Percentiles rank a stretch among this genome's conserved stretches.
phyloP scores from a whole-genome alignment of 2,113 vertebrate genomes.

The Balaeniceps rex region DNA sequence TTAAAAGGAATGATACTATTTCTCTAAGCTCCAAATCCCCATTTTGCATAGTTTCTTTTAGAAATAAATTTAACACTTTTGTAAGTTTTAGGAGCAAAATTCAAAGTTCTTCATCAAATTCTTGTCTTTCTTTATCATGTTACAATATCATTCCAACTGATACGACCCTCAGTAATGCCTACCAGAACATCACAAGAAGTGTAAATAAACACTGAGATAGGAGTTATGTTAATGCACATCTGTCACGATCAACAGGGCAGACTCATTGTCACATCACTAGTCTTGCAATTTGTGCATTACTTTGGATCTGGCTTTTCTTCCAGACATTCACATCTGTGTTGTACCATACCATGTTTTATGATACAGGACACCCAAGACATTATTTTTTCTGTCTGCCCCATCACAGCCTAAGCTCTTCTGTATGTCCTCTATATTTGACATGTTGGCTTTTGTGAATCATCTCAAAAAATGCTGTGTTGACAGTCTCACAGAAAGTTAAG shows the following conservation, averaged over 20 bases:
- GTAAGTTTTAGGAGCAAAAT: background rate
- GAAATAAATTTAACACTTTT: background rate
- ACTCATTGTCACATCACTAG: background rate
- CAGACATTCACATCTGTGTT: background rate
- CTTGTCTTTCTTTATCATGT: background rate
- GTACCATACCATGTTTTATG: background rate
- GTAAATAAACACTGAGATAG: background rate
- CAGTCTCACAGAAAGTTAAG: background rate
- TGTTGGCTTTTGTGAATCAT: background rate
- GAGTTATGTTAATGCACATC: background rate
- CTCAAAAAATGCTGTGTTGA: background rate
- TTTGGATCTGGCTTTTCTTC: background rate
- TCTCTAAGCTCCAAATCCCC: background rate
- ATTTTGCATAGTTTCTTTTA: background rate
- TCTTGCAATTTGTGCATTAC: background rate
- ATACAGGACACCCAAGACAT: background rate
- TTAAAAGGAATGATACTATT: background rate
- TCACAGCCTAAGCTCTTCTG: background rate
- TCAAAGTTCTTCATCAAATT: background rate
- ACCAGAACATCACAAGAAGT: background rate
- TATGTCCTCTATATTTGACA: background rate
- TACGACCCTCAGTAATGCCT: background rate
- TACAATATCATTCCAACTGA: background rate
- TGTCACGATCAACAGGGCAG: background rate
- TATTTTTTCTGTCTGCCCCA: background rate